phyloP scores from a whole-genome alignment of 2,888 invertebrate genomes.

The Peribatodes rhomboidaria region DNA sequence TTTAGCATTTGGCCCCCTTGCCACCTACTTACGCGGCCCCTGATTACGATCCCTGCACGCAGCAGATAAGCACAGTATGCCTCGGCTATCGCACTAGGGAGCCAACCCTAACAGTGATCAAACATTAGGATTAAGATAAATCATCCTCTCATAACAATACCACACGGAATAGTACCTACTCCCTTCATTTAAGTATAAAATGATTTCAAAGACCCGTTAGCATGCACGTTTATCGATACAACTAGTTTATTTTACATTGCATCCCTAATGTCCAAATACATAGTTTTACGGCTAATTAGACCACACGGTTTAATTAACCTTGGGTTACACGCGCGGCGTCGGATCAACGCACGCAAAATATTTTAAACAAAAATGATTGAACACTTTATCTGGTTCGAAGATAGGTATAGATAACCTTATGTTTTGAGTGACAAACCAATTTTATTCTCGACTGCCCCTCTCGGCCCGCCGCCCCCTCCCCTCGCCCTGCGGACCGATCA shows the following conservation, averaged over 20 bases:
- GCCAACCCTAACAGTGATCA: too few species aligned
- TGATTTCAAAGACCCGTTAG: too few species aligned
- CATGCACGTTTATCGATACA: neutral
- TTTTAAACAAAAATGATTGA: constrained; percentile 36
- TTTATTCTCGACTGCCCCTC: constrained; percentile 84
- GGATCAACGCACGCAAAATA: constrained; percentile 17
- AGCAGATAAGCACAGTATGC: too few species aligned
- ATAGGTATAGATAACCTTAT: constrained; percentile 74
- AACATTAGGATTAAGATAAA: too few species aligned
- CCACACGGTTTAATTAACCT: constrained; percentile 11
- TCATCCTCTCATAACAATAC: too few species aligned
- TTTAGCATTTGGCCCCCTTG: too few species aligned
- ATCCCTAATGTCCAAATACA: neutral
- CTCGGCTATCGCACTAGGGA: too few species aligned
- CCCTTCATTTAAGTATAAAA: too few species aligned
- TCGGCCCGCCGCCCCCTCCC: constrained; percentile 62
- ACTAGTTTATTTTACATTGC: neutral
- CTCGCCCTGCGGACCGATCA: constrained; percentile 80
- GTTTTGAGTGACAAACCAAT: constrained; percentile 87
- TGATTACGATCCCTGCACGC: too few species aligned
- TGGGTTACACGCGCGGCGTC: constrained; percentile 29
- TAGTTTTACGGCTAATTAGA: constrained; percentile 22
- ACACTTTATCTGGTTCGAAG: constrained; percentile 37
- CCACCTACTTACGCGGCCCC: too few species aligned
- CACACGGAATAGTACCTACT: too few species aligned